A percentile compares a stretch with the other conserved stretches of the same genome.
phyloP scores from a whole-genome alignment of 2,888 invertebrate species.

The Dorcus hopei region DNA sequence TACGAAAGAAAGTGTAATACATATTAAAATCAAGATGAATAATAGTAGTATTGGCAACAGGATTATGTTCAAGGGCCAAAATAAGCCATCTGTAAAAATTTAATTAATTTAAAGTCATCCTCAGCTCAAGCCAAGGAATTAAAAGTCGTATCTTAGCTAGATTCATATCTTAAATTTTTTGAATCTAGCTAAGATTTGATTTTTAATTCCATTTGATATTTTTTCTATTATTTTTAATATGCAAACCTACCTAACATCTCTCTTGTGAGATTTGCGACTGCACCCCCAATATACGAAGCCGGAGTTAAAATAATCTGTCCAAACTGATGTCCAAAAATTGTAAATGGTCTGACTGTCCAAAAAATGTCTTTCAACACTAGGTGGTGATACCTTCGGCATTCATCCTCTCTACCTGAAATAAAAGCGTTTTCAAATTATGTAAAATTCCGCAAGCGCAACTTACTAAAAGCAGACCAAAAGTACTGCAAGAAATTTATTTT shows the following conservation, averaged over 20 bases:
- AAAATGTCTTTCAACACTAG: constrained; percentile 15
- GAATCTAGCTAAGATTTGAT: no score
- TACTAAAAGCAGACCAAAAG: constrained; percentile 14
- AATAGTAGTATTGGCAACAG: constrained; percentile 9
- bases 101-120: no score
- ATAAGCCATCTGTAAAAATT: background rate
- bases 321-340: constrained; percentile 19
- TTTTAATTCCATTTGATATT: no score
- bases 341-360: constrained; percentile 17
- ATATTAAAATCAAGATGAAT: constrained; percentile 15
- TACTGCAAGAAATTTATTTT: constrained; percentile 17
- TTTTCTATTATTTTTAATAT: no score
- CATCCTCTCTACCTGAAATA: constrained; percentile 12
- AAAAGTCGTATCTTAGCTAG: no score
- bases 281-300: constrained; percentile 15
- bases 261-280: constrained; percentile 12
- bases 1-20: constrained; percentile 17
- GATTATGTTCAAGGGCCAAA: background rate
- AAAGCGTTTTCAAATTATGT: background rate
- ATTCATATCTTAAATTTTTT: no score
- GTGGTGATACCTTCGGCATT: constrained; percentile 18
- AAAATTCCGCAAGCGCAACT: background rate
- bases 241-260: constrained; percentile 5
- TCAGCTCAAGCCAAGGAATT: no score
- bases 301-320: constrained; percentile 19